A percentile compares a stretch with the other conserved stretches of the same genome.
Evolutionary conservation across 1,140 invertebrate species (phyloP).

Genomic region (Achatina immaculata): DNA sequence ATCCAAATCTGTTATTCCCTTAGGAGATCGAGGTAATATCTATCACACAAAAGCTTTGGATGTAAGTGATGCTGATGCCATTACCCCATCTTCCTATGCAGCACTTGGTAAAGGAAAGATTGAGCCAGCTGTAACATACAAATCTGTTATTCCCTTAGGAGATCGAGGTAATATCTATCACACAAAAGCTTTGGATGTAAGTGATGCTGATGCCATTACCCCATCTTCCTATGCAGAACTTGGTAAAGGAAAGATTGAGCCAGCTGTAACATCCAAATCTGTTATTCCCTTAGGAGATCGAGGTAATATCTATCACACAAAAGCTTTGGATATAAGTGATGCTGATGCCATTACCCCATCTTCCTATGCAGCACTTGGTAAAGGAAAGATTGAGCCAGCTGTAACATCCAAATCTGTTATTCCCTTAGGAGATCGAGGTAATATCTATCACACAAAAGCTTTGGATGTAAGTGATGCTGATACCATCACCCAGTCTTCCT

Average conservation of each 20-base stretch:
- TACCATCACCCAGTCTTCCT: neutral
- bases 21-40: conserved; percentile 38
- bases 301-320: conserved; percentile 26
- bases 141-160: conserved; percentile 7
- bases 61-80: conserved; percentile 11
- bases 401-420: neutral
- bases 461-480: conserved; percentile 28
- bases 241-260: neutral
- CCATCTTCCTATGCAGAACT: no score
- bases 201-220: conserved; percentile 24
- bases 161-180: conserved; percentile 26
- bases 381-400: neutral
- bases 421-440: conserved; percentile 38
- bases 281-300: conserved; percentile 11
- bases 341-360: conserved; percentile 28
- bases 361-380: neutral
- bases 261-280: neutral
- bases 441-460: conserved; percentile 30
- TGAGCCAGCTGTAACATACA: neutral
- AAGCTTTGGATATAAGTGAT: conserved; percentile 22
- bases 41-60: conserved; percentile 31
- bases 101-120: neutral
- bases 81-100: neutral
- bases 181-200: conserved; percentile 26
- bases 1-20: neutral